phyloP scores from a whole-genome alignment of 2,797 vertebrate genomes.

The Buceros bicornis region DNA sequence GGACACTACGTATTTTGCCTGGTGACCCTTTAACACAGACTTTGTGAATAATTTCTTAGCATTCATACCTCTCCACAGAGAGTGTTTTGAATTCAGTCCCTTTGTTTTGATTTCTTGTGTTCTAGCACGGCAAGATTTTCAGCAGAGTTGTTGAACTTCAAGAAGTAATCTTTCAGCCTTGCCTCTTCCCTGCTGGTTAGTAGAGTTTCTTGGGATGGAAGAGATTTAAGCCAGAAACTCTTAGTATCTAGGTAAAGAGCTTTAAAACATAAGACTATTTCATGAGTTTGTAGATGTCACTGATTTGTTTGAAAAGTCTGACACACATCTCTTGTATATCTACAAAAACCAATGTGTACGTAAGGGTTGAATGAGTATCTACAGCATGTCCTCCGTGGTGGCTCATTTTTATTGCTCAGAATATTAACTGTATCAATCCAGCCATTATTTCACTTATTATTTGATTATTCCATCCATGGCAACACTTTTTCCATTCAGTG shows the following conservation, averaged over 20 bases:
- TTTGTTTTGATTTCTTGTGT: neutral
- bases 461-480: no score
- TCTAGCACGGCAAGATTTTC: neutral
- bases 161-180: neutral
- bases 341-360: neutral
- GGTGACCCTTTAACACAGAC: neutral
- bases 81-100: neutral
- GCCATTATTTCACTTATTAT: no score
- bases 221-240: neutral
- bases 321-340: neutral
- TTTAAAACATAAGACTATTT: neutral
- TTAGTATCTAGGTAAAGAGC: neutral
- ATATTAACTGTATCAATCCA: neutral
- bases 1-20: neutral
- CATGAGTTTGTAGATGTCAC: neutral
- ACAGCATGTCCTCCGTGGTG: neutral
- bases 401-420: neutral
- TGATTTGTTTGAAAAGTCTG: neutral
- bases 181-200: neutral
- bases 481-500: neutral
- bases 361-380: neutral
- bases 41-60: neutral
- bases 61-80: neutral
- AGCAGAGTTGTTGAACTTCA: neutral
- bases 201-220: neutral